Evolutionary conservation across 2,888 invertebrate genomes (phyloP), one percentile per base, ranked within the genome.

Genomic region (Pseudococcus jackbeardsleyi): DNA sequence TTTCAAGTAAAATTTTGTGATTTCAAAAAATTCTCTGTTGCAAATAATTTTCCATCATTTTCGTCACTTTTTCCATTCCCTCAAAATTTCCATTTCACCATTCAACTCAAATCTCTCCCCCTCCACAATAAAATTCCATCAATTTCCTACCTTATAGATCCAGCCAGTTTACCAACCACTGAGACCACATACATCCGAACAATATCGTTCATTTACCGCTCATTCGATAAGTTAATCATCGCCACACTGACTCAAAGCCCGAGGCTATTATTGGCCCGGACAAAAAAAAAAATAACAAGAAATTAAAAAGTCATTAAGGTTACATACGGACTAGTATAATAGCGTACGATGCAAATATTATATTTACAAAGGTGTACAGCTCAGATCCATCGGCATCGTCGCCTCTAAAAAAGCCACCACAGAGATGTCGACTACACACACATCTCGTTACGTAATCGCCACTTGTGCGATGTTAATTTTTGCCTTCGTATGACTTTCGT

Each of bases 281-380:
- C 85, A 33, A 85, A 26, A 33, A 33, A 59, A 33, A 64, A 54
- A 64, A 33, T 7, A 64, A 64, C 3, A 42, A 85, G 54, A 85
- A 85, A 85, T 85, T 85, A 85, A 85, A 85, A 85, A 85, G 85
- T 85, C 85, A 85, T 85, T 59, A 85, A 59, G 85, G 50, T 59
- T 59, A 54, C 54, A 85, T 42, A 64, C 26, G 39, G 64, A n/a
- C 19, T 64, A 85, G 26, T 39, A 59, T 64, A 59, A 82, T 82
- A 82, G 79, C 39, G 11, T 39, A 85, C 54, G 59, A 39, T 84
- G 84, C 33, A 72, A 72, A 72, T 72, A 82, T 11, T 19, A 46
- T 82, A 46, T 82, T 82, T 82, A 82, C 79, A 46, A 82, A 82
- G 79, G 79, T 82, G 19, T 72, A 26, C 42, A 42, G 8, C 42